Percentiles rank a stretch among this genome's conserved stretches.
Evolutionary conservation across 1,140 invertebrate genomes (phyloP).

Genomic region (Caenorhabditis remanei): DNA sequence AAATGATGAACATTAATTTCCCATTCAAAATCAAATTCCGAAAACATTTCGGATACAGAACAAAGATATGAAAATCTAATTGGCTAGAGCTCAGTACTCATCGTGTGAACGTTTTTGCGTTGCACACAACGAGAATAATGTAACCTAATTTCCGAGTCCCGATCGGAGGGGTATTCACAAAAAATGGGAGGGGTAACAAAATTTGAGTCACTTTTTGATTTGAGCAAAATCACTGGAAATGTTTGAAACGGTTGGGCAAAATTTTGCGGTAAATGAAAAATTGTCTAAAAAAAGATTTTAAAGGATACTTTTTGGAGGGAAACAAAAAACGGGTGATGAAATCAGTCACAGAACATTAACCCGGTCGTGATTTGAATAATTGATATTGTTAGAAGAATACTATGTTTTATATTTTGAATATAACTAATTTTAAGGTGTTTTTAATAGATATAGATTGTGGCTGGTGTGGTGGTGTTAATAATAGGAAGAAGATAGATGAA

Average conservation of each 20-base stretch:
- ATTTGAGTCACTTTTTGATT: neutral
- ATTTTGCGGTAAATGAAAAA: neutral
- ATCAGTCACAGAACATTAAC: conserved; percentile 6
- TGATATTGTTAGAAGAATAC: neutral
- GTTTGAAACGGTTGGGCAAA: conserved; percentile 2
- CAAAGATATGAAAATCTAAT: neutral
- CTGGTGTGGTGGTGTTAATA: neutral
- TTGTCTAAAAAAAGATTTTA: neutral
- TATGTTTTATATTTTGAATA: conserved; percentile 13
- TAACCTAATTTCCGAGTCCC: neutral
- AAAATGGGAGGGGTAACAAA: neutral
- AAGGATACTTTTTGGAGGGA: neutral
- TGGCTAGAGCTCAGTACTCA: neutral
- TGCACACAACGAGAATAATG: neutral
- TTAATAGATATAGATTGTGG: neutral
- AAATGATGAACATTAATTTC: neutral
- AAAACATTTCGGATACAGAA: neutral
- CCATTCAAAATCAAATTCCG: neutral
- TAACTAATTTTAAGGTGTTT: conserved; percentile 10
- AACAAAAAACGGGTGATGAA: conserved; percentile 31
- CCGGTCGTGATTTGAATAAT: neutral
- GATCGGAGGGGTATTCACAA: conserved; percentile 1
- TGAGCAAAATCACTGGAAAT: conserved; percentile 51
- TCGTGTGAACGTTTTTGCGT: neutral
- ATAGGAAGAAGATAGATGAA: neutral